Conservation (phyloP, 2,797 vertebrate species). For the Semaprochilodus insignis region DNA sequence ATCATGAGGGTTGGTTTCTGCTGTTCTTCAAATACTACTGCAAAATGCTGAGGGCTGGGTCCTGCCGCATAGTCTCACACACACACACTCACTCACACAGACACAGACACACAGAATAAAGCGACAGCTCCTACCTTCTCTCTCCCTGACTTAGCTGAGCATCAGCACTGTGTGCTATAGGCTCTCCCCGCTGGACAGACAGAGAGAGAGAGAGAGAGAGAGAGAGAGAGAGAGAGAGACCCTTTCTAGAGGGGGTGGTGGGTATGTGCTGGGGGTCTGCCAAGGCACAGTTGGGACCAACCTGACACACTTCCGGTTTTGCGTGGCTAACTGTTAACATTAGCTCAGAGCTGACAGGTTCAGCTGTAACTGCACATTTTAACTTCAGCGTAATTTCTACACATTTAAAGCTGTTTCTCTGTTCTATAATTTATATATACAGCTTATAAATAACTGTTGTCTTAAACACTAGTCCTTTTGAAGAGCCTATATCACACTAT, state of each 20-base stretch:
- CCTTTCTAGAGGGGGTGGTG: neutral
- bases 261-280: neutral
- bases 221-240: neutral
- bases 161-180: slow-evolving; percentile 4
- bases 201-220: neutral
- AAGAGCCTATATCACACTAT: neutral
- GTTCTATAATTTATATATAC: too few relatives aligned
- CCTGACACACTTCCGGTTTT: neutral
- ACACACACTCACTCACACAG: neutral
- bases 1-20: neutral
- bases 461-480: neutral
- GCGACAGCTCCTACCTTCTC: neutral
- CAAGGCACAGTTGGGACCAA: neutral
- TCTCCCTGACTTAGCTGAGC: slow-evolving; percentile 1
- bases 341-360: neutral
- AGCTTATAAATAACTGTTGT: neutral
- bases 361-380: neutral
- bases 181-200: neutral
- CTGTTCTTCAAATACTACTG: neutral
- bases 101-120: neutral
- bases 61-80: neutral
- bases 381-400: neutral
- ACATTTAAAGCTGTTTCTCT: too few relatives aligned
- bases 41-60: neutral
- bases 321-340: neutral